Evolutionary conservation across 1,140 invertebrate species (phyloP).

Genomic region (Oncopeltus fasciatus): DNA sequence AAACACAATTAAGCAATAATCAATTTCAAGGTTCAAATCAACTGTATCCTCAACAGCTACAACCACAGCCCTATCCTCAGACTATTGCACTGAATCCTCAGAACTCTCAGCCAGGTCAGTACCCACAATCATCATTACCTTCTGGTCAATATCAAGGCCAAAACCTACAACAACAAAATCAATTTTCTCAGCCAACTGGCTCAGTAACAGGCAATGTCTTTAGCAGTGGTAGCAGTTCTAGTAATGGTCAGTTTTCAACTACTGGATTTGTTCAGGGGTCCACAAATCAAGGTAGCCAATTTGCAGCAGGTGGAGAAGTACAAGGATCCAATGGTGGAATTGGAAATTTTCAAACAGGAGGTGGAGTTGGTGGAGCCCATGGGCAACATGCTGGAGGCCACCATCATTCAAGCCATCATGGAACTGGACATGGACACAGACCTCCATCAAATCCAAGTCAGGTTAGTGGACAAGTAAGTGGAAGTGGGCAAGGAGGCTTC

Average conservation of each 20-base stretch:
- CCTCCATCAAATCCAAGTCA: neutral
- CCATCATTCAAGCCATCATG: neutral
- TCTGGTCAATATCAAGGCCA: neutral
- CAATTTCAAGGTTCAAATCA: no score
- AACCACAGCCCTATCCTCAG: no score
- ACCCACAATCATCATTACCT: neutral
- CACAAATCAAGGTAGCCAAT: neutral
- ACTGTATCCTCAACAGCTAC: no score
- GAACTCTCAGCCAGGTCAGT: no score
- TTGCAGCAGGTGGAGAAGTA: conserved; percentile 1
- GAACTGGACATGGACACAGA: neutral
- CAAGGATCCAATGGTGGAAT: conserved; percentile 1
- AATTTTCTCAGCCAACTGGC: no score
- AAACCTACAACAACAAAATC: neutral
- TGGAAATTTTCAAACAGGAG: neutral
- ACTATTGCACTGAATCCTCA: no score
- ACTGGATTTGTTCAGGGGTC: conserved; percentile 1
- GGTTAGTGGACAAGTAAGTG: neutral
- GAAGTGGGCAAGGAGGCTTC: conserved; percentile 2
- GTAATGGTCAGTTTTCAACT: neutral
- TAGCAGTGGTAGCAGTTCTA: neutral
- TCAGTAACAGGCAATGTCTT: neutral
- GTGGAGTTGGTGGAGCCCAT: neutral
- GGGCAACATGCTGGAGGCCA: neutral
- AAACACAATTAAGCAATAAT: no score